phyloP scores from a whole-genome alignment of 2,797 vertebrate species.

The Xyrichtys novacula region DNA sequence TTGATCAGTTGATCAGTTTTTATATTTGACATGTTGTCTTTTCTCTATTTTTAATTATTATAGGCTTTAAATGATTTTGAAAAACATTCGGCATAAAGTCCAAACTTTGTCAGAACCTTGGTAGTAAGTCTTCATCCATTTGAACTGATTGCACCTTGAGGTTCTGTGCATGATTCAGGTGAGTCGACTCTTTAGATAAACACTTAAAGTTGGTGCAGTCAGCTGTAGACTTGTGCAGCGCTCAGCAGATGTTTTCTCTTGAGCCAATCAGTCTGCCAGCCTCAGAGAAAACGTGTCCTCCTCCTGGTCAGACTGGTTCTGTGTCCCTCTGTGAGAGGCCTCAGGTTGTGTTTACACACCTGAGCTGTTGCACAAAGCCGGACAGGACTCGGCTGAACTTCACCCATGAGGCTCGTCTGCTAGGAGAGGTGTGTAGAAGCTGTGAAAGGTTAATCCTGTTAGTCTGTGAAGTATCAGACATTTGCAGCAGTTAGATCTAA shows the following conservation, averaged over 20 bases:
- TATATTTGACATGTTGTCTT: no score
- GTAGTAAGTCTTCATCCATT: no score
- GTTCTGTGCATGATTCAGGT: no score
- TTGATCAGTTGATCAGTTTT: no score
- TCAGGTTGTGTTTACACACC: constrained; percentile 21
- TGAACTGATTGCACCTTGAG: no score
- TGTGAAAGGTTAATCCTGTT: constrained; percentile 14
- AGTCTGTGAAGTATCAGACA: background rate
- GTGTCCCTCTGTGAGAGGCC: constrained; percentile 1
- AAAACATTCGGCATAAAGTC: no score
- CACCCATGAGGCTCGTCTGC: background rate
- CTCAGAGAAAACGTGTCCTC: background rate
- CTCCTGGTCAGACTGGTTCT: constrained; percentile 28
- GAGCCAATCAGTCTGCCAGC: no score
- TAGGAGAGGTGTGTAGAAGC: background rate
- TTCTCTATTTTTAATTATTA: no score
- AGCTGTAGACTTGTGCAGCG: background rate
- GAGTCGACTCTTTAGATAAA: no score
- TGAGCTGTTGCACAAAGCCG: constrained; percentile 1
- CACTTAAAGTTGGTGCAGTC: background rate
- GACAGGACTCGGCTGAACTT: background rate
- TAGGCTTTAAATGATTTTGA: no score
- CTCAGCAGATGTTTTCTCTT: constrained; percentile 14
- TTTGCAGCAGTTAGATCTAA: constrained; percentile 32
- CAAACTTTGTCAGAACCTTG: no score